Base-by-base conservation (phyloP, 1,140 invertebrate genomes). In the Sycobia sp. region DNA sequence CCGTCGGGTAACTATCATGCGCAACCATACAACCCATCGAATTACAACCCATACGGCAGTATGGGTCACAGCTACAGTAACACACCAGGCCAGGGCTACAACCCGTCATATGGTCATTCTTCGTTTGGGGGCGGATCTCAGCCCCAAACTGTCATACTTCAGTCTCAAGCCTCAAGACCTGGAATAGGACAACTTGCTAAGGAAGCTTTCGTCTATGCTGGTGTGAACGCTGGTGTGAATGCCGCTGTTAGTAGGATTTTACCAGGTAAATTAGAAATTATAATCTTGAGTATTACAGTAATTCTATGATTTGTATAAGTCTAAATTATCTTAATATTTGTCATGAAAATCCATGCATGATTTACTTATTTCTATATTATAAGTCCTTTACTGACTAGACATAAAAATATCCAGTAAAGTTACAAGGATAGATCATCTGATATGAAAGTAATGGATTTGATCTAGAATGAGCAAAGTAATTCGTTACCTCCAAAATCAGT, bases 161-260 rank as follows among this genome's bases (percentile, higher is more conserved):
- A 73, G 36, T 65, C 67, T 18, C 69, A 73, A 51, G 60, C 67
- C 0, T 73, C 73, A 11, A 71, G 73, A 25, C 79, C 78, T 20
- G 80, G 80, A 29, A 78, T 81, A 7, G 80, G 80, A 3, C 80
- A 82, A 62, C 66, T 82, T 7, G 80, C 79, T 0, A 82, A 82
- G 59, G 80, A 82, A 55, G 80, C 80, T 8, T 74, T 82, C 13
- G 79, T 82, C 0, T 82, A 69, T n/a, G 78, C 79, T 41, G 79
- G 75, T 14, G 77, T 80, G 0, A 78, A 74, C 54, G 77, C 78
- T 1, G 78, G 80, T 9, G 80, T 82, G 0, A 81, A 80, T 46
- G 79, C 80, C 5, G 80, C 76, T 0, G 79, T 79, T 3, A 81
- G 78, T 20, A 67, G 80, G 56, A 46, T 82, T 5, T 7, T 82